Percentiles rank a stretch among this genome's conserved stretches.
Conservation (phyloP, 2,888 invertebrate species). For the Idaea aversata region DNA sequence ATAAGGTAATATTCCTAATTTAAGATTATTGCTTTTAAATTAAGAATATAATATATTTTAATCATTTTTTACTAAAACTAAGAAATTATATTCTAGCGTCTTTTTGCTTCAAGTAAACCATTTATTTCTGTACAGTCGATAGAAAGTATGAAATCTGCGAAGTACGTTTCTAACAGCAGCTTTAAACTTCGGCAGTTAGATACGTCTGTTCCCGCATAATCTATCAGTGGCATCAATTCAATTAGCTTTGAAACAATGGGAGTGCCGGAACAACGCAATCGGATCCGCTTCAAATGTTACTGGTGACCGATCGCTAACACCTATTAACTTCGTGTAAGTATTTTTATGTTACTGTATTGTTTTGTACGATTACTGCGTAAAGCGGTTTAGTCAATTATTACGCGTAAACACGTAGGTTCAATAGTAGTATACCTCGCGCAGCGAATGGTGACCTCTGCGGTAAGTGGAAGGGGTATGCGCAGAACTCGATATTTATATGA, state of each 20-base stretch:
- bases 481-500: no score
- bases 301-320: conserved; percentile 10
- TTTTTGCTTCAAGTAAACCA: no score
- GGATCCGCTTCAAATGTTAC: conserved; percentile 14
- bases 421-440: no score
- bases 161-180: not conserved
- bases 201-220: conserved; percentile 38
- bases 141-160: not conserved
- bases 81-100: no score
- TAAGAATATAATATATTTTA: no score
- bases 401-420: not conserved
- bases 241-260: conserved; percentile 73
- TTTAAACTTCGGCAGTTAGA: not conserved
- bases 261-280: conserved; percentile 33
- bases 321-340: conserved; percentile 5
- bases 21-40: no score
- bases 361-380: not conserved
- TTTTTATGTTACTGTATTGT: not conserved
- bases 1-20: no score
- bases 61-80: no score
- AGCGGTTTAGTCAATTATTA: not conserved
- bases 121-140: not conserved
- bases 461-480: no score
- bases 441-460: no score
- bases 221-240: conserved; percentile 76